A percentile compares a stretch with the other conserved stretches of the same genome.
These are phyloP conservation scores for Hemicrepidius hirtus DNA, from an alignment of 2,888 invertebrate species.

Conservation along the genomic window DNA sequence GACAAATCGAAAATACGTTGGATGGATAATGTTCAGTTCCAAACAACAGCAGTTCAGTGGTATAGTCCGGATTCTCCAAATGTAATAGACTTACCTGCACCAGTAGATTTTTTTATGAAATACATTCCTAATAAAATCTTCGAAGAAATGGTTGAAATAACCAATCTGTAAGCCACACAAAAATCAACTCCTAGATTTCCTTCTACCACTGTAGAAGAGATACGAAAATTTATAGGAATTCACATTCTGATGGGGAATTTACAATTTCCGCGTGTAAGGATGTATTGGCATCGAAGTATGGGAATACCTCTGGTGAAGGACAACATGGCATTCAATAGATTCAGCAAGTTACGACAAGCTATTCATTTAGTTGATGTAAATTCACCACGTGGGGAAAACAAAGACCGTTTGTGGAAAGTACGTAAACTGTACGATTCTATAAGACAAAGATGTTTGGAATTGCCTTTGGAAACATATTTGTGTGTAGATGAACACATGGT, in stretches of 20 bases:
- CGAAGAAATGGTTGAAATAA: neutral
- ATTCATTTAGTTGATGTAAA: too few relatives aligned
- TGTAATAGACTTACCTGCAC: neutral
- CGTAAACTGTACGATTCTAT: slow-evolving; percentile 21
- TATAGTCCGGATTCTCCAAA: neutral
- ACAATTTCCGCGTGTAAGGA: slow-evolving; percentile 5
- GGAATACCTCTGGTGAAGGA: too few relatives aligned
- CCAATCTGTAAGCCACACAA: neutral
- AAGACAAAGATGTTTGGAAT: slow-evolving; percentile 9
- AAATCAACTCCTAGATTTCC: too few relatives aligned
- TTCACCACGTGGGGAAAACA: too few relatives aligned
- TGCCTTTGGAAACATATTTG: slow-evolving; percentile 6
- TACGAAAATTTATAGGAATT: slow-evolving; percentile 23
- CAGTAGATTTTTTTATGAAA: neutral
- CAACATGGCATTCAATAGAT: too few relatives aligned
- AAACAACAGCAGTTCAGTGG: neutral
- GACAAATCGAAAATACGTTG: neutral
- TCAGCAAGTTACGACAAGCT: too few relatives aligned
- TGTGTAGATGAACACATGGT: neutral
- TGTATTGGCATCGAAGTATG: too few relatives aligned
- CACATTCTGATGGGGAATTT: slow-evolving; percentile 33
- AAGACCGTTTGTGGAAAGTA: slow-evolving; percentile 28
- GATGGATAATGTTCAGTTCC: neutral
- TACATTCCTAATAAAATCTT: too few relatives aligned
- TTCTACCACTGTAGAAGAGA: slow-evolving; percentile 13